These are phyloP conservation scores for Carposina sasakii DNA, from an alignment of 1,140 invertebrate species.

Conservation along the genomic window DNA sequence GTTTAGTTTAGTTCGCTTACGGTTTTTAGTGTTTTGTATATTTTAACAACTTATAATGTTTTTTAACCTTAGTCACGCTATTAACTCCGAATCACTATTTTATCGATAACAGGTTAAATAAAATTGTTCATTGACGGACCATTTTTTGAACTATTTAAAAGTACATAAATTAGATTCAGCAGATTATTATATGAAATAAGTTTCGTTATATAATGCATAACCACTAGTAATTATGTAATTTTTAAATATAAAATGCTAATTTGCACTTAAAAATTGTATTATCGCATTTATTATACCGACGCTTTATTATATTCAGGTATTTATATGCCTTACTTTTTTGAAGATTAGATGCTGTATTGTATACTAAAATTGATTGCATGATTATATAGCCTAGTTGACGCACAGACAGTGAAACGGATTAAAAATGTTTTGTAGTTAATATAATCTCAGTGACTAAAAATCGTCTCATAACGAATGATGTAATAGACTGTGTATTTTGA, in stretches of 20 bases:
- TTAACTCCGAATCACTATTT: conserved; percentile 50
- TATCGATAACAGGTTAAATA: conserved; percentile 38
- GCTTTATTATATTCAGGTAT: conserved; percentile 39
- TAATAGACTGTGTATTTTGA: conserved; percentile 65
- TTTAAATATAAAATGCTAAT: conserved; percentile 16
- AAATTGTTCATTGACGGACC: conserved; percentile 40
- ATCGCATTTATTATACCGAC: conserved; percentile 38
- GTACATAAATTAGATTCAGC: conserved; percentile 15
- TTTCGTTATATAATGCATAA: conserved; percentile 15
- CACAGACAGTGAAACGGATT: conserved; percentile 17
- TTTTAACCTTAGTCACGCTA: conserved; percentile 53
- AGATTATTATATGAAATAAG: conserved; percentile 20
- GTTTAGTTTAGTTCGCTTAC: conserved; percentile 58
- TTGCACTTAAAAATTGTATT: conserved; percentile 33
- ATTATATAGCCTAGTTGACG: conserved; percentile 23
- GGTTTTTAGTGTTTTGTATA: conserved; percentile 62
- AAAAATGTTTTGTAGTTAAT: too few species aligned
- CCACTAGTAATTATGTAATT: conserved; percentile 21
- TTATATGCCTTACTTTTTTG: conserved; percentile 22
- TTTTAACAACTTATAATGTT: conserved; percentile 58
- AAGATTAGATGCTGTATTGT: neutral
- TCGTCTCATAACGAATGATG: conserved; percentile 37
- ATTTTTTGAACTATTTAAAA: conserved; percentile 34
- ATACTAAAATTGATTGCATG: conserved; percentile 5
- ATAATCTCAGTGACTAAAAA: conserved; percentile 56